Conservation (phyloP, 2,797 vertebrate species). For the Triplophysa yarkandensis region DNA sequence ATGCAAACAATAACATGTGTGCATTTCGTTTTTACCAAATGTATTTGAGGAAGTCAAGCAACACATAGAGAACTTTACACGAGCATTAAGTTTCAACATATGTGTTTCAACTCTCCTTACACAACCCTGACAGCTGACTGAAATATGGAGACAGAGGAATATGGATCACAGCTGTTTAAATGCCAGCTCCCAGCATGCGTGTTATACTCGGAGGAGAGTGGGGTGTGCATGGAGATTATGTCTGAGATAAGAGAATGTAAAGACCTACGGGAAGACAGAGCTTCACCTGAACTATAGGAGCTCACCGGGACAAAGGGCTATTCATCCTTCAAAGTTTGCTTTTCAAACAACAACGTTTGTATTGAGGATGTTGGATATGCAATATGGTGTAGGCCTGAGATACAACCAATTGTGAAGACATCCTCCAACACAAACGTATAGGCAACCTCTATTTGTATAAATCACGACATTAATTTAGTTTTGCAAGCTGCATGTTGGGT, state of each 20-base stretch:
- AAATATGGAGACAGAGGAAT: conserved; percentile 56
- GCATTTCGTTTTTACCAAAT: too few species aligned
- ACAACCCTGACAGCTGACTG: conserved; percentile 23
- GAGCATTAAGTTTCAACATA: too few species aligned
- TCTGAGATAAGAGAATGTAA: conserved; percentile 23
- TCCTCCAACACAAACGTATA: too few species aligned
- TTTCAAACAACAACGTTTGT: not conserved
- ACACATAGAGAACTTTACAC: too few species aligned
- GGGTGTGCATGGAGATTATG: conserved; percentile 45
- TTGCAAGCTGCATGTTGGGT: too few species aligned
- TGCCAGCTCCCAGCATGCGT: conserved; percentile 53
- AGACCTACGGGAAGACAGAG: conserved; percentile 12
- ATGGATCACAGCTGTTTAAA: conserved; percentile 62
- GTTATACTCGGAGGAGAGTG: conserved; percentile 41
- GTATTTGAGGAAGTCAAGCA: too few species aligned
- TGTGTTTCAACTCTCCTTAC: conserved; percentile 38
- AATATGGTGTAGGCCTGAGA: too few species aligned
- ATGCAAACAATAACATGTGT: too few species aligned
- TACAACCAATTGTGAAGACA: too few species aligned
- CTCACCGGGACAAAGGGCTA: not conserved
- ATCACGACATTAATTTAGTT: too few species aligned
- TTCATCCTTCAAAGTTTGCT: not conserved
- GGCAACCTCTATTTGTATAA: too few species aligned
- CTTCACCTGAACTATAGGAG: conserved; percentile 8
- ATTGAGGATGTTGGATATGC: not conserved